Evolutionary conservation across 2,113 vertebrate genomes (phyloP).

Genomic region (Brachyhypopomus occidentalis): DNA sequence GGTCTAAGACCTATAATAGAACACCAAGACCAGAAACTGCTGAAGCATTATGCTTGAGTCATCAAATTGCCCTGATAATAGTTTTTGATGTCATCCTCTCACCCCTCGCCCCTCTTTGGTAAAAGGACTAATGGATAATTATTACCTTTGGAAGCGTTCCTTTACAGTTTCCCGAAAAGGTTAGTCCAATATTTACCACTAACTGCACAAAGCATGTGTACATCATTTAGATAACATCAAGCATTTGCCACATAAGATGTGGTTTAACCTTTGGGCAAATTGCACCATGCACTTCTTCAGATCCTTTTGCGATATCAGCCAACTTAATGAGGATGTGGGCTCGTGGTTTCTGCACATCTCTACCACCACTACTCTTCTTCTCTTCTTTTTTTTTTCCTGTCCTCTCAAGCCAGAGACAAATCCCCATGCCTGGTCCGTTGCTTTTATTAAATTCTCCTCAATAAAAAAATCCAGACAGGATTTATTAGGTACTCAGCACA

Average conservation of each 20-base stretch:
- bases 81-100: neutral
- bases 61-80: neutral
- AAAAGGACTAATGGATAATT: neutral
- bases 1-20: neutral
- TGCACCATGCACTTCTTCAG: conserved; percentile 59
- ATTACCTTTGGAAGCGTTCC: neutral
- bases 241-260: conserved; percentile 48
- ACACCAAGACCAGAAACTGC: neutral
- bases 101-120: neutral
- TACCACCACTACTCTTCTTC: conserved; percentile 49
- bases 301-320: conserved; percentile 52
- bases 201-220: conserved; percentile 46
- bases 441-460: conserved; percentile 99
- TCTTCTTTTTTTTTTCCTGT: conserved; percentile 60
- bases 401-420: conserved; percentile 93
- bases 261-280: conserved; percentile 50
- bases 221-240: conserved; percentile 54
- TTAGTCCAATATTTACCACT: conserved; percentile 37
- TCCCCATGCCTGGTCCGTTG: conserved; percentile 88
- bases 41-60: neutral
- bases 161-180: conserved; percentile 29
- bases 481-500: conserved; percentile 99
- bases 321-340: conserved; percentile 64
- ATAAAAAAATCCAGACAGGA: conserved; percentile 99
- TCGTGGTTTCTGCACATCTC: conserved; percentile 60